Evolutionary conservation across 1,140 invertebrate genomes (phyloP).

Genomic region (Mylabris phalerata): DNA sequence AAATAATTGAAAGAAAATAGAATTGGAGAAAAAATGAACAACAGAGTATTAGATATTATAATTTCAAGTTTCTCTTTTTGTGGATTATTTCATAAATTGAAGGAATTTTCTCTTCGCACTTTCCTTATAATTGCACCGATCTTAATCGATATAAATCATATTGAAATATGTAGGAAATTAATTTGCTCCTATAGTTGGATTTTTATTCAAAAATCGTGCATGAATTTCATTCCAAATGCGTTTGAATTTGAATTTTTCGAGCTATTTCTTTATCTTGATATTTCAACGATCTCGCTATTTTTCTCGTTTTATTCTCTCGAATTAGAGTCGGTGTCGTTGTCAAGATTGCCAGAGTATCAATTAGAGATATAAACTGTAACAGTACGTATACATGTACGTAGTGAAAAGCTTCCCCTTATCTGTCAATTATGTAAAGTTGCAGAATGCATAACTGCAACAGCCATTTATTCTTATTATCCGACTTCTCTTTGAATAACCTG

Average conservation of each 20-base stretch:
- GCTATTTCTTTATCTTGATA: too few species aligned
- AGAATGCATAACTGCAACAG: not conserved
- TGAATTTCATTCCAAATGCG: too few species aligned
- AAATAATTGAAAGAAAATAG: not conserved
- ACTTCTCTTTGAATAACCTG: constrained; percentile 8
- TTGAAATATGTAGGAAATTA: constrained; percentile 11
- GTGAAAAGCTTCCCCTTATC: not conserved
- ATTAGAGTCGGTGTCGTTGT: too few species aligned
- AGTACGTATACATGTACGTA: too few species aligned
- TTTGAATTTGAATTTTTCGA: too few species aligned
- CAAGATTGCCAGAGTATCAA: too few species aligned
- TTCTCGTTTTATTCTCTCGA: too few species aligned
- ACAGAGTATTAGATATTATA: constrained; percentile 10
- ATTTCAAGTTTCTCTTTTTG: constrained; percentile 23
- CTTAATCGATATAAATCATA: constrained; percentile 10
- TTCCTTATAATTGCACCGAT: constrained; percentile 16
- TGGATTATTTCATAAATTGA: constrained; percentile 18
- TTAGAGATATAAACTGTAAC: too few species aligned
- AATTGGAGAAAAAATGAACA: not conserved
- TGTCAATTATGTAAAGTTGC: constrained; percentile 10
- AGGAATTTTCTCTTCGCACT: constrained; percentile 24
- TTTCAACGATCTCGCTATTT: too few species aligned
- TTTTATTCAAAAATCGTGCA: too few species aligned
- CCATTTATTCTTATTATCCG: constrained; percentile 18
- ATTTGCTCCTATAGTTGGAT: not conserved